These are phyloP conservation scores for Cetoscarus ocellatus DNA, from an alignment of 2,797 vertebrate genomes.

Conservation along the genomic window DNA sequence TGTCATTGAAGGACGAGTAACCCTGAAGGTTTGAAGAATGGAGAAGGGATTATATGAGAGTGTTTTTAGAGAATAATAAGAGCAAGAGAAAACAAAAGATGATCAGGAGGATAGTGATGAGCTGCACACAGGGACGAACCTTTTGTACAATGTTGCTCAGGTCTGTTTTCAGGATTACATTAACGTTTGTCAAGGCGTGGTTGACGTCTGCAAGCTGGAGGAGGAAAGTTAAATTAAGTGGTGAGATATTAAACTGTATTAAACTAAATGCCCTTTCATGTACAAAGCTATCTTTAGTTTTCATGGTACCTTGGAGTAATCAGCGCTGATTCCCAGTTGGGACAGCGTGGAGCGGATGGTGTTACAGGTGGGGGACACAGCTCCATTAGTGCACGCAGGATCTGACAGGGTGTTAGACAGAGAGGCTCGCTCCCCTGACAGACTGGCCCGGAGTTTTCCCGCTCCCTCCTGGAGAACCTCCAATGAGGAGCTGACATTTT, in stretches of 20 bases:
- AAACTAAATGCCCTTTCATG: neutral
- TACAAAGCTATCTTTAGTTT: neutral
- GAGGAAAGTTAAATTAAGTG: neutral
- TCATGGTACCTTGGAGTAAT: conserved; percentile 83
- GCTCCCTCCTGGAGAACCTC: conserved; percentile 88
- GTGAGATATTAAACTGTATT: neutral
- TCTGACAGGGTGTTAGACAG: conserved; percentile 89
- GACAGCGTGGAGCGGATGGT: conserved; percentile 83
- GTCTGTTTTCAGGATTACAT: conserved; percentile 87
- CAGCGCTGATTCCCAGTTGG: conserved; percentile 84
- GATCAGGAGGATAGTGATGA: neutral
- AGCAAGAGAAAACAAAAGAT: neutral
- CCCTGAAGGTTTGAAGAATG: conserved; percentile 81
- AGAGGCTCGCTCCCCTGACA: conserved; percentile 81
- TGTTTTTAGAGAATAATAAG: neutral
- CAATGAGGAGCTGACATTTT: conserved; percentile 86
- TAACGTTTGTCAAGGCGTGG: conserved; percentile 84
- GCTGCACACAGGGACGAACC: conserved; percentile 75
- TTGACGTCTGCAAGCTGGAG: conserved; percentile 87
- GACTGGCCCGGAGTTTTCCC: conserved; percentile 79
- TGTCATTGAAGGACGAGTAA: conserved; percentile 91
- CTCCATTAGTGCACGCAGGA: conserved; percentile 82
- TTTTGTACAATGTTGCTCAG: conserved; percentile 91
- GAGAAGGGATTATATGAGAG: conserved; percentile 5
- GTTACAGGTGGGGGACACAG: conserved; percentile 83